Base-by-base conservation (phyloP, 1,140 invertebrate species). In the Solen grandis region DNA sequence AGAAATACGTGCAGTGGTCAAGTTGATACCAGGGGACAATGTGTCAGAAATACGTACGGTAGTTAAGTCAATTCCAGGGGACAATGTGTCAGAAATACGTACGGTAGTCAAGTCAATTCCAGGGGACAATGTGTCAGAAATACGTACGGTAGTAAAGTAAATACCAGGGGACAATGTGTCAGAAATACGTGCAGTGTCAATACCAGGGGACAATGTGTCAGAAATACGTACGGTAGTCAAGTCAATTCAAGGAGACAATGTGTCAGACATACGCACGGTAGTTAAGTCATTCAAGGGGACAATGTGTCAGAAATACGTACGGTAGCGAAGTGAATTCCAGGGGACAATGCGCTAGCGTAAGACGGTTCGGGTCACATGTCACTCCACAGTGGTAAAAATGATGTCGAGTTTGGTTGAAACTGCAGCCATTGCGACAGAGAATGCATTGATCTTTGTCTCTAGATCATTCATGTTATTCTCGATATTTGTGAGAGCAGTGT, bases 371-470 rank as follows among this genome's bases (percentile, higher is more conserved):
- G 41, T 55, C 22, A 60, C 70, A 74, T 3, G 0, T 29, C 5
- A 0, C 38, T 1, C 31, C 29, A 35, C 74, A 76, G 0, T 27
- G 1, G 60, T 33, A 41, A 65, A 55, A 60, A 66, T 63, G 57
- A 0, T 36, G 8, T 65, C 41, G 5, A 76, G 25, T 25, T 36
- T 55, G 27, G 41, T 50, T n/a, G 16, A 35, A 16, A 76, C 41
- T 19, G 16, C 27, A 10, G 14, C 27, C 0, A 76, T 27, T 16
- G 74, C 25, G 8, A 50, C 57, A 5, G 68, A 36, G 16, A 75
- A 46, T 1, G 54, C 25, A 27, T 31, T 69, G 5, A 70, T 50
- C 2, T 65, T 36, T 2, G 66, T 82, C n/a, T 82, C 81, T 35
- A 77, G 25, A 5, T 25, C 54, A 29, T 33, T 69, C 16, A 25